Base-by-base conservation (phyloP, 2,113 vertebrate species). In the Daboia siamensis region DNA sequence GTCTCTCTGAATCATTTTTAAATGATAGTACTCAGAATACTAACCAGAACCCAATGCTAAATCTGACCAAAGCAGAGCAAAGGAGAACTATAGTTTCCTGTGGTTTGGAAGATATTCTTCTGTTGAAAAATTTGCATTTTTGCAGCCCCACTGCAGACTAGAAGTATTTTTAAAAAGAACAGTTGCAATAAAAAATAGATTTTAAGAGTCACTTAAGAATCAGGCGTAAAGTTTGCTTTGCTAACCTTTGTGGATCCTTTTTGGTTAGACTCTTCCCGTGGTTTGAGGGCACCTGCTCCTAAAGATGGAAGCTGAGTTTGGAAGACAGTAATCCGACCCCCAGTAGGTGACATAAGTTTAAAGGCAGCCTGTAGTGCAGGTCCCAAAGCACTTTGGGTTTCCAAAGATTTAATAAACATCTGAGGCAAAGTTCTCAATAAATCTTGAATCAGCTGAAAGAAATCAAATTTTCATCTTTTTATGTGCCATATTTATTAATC, bases 281-380 rank as follows among this genome's bases (percentile, higher is more conserved):
- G 97, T 95, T 99, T 99, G 0, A 99, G 98, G 0, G 98, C 97
- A 95, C 99, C 99, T 55, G 97, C 98, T 29, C 99, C 99, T 84
- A 99, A 92, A 64, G 98, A 98, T 4, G 99, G 99, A 87, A 99
- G 98, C 94, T 99, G 99, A 20, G 98, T 99, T 98, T 99, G 99
- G 97, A 99, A 99, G 94, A 99, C 98, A 56, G 99, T 98, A 96
- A 99, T 97, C 85, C 99, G 98, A 26, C 99, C 99, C 89, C 99
- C 99, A 29, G 98, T 99, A 93, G 99, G 98, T 13, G 98, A 98
- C 96, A 99, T 98, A 96, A 99, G 97, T 95, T 99, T 99, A 96
- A 98, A 99, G 92, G 98, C 99, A 86, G 99, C 98, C 96, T 99
- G 99, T 93, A 99, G 97, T 0, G 98, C 98, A 90, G 99, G 98